A percentile compares a stretch with the other conserved stretches of the same genome.
phyloP scores from a whole-genome alignment of 2,113 vertebrate genomes.

The Prionailurus viverrinus region DNA sequence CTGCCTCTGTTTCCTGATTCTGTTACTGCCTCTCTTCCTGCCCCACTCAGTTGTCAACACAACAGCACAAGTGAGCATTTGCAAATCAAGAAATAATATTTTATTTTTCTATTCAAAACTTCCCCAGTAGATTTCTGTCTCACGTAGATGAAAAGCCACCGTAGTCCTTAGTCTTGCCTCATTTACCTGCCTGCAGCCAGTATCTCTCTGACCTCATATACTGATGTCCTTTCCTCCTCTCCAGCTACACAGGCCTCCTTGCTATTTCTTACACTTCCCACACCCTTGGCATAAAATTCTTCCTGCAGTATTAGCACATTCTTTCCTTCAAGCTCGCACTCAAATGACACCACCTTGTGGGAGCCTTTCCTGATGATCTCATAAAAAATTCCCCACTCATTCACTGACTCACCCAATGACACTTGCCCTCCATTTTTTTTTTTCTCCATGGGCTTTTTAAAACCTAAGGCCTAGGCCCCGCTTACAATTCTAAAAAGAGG shows the following conservation, averaged over 20 bases:
- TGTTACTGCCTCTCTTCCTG: not conserved
- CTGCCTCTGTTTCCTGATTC: not conserved
- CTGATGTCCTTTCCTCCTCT: not conserved
- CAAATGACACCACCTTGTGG: not conserved
- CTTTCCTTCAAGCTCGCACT: not conserved
- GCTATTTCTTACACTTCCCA: not conserved
- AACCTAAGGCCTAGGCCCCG: not conserved
- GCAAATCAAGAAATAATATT: not conserved
- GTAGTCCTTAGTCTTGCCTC: not conserved
- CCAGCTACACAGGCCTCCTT: not conserved
- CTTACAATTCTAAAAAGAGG: not conserved
- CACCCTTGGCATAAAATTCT: not conserved
- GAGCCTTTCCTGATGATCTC: not conserved
- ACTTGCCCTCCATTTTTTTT: not conserved
- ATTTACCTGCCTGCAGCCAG: not conserved
- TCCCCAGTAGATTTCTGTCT: not conserved
- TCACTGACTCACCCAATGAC: not conserved
- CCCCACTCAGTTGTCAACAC: not conserved
- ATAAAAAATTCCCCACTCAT: not conserved
- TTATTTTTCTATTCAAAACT: not conserved
- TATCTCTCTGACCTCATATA: not conserved
- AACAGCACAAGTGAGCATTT: not conserved
- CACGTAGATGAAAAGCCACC: not conserved
- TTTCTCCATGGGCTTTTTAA: not conserved
- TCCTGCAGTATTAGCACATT: accelerated